Conservation (phyloP, 2,797 vertebrate species). For the Todus mexicanus region DNA sequence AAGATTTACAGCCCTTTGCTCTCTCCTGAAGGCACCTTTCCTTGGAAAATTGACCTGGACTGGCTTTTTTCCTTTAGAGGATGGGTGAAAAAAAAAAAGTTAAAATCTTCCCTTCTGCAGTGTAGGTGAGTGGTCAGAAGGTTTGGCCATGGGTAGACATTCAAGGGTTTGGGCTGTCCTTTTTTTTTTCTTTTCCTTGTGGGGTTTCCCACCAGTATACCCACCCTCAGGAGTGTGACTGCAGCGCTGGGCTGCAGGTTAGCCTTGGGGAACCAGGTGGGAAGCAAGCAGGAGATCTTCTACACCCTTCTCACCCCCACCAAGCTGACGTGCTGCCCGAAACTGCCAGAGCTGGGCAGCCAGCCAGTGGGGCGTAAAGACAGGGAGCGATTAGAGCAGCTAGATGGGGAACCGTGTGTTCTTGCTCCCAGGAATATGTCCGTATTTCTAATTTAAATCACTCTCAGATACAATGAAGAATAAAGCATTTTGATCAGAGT, state of each 20-base stretch:
- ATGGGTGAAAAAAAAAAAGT: neutral
- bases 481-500: conserved; percentile 68
- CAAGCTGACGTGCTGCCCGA: neutral
- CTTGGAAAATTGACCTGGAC: neutral
- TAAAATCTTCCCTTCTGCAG: neutral
- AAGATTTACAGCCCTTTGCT: neutral
- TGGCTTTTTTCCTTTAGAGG: neutral
- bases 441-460: conserved; percentile 47
- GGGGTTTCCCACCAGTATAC: neutral
- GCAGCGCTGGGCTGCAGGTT: neutral
- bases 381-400: neutral
- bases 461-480: conserved; percentile 40
- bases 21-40: neutral
- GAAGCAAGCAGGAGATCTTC: neutral
- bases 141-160: neutral
- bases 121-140: neutral
- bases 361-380: neutral
- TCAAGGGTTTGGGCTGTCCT: neutral
- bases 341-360: neutral
- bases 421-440: conserved; percentile 30
- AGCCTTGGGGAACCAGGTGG: neutral
- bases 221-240: neutral
- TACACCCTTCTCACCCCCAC: neutral
- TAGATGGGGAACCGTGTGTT: neutral
- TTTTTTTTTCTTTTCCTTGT: neutral